These are phyloP conservation scores for Pantherophis guttatus DNA, from an alignment of 2,113 vertebrate genomes.

Conservation along the genomic window DNA sequence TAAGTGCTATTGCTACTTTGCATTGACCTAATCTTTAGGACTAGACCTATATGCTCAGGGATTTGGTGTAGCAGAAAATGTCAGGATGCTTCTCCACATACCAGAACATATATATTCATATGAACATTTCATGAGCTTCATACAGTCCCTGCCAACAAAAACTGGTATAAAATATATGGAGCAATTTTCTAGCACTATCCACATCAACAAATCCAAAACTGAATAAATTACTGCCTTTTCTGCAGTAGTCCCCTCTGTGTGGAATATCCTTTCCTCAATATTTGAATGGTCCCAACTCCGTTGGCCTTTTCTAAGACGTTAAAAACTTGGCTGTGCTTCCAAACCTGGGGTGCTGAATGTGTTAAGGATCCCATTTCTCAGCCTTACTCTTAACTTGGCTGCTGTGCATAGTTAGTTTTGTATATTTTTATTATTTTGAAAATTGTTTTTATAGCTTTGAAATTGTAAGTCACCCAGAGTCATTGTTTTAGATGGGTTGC, in stretches of 20 bases:
- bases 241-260: not conserved
- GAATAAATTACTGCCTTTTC: not conserved
- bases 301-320: not conserved
- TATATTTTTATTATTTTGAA: not conserved
- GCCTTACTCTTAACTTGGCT: not conserved
- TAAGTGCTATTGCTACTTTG: not conserved
- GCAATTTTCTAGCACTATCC: not conserved
- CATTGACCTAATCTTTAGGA: not conserved
- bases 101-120: conserved; percentile 2
- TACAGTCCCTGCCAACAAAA: not conserved
- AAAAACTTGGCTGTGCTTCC: not conserved
- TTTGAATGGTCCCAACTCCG: not conserved
- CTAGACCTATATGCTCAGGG: not conserved
- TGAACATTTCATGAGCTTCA: not conserved
- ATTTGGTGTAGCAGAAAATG: not conserved
- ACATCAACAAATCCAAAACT: not conserved
- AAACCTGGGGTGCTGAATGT: not conserved
- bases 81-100: not conserved
- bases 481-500: not conserved
- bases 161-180: not conserved
- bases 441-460: not conserved
- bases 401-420: not conserved
- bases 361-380: not conserved
- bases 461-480: not conserved
- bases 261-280: not conserved